Evolutionary conservation across 2,113 vertebrate species (phyloP).

Genomic region (Dromiciops gliroides): DNA sequence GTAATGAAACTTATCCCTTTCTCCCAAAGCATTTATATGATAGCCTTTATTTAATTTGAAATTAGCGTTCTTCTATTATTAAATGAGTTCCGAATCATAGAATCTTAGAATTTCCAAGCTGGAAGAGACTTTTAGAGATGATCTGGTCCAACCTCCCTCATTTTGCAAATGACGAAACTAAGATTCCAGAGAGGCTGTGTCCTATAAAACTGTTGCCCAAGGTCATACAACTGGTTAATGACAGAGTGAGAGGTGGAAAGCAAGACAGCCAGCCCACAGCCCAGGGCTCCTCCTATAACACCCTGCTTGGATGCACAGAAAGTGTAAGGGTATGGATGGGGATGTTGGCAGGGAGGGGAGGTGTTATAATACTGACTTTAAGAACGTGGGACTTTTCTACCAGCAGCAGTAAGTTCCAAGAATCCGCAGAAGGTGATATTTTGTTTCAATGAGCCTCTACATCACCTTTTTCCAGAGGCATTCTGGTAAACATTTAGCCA

Average conservation of each 20-base stretch:
- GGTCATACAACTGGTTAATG: background rate
- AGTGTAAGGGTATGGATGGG: background rate
- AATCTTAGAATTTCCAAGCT: background rate
- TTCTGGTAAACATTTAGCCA: background rate
- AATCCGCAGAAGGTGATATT: conserved; percentile 6
- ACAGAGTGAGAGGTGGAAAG: background rate
- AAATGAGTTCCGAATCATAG: conserved; percentile 7
- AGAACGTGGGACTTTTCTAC: background rate
- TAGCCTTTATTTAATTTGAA: background rate
- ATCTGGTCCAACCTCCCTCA: background rate
- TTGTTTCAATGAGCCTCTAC: conserved; percentile 1
- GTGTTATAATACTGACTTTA: background rate
- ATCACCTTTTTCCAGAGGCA: background rate
- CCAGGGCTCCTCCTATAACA: accelerated
- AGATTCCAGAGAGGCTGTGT: conserved; percentile 1
- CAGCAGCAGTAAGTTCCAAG: background rate
- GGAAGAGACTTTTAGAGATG: background rate
- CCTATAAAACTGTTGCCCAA: background rate
- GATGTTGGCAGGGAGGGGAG: background rate
- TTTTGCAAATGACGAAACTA: conserved; percentile 2
- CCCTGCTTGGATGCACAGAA: background rate
- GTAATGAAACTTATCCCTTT: background rate
- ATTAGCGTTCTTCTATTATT: background rate
- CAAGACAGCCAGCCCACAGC: background rate
- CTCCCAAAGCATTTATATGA: background rate